Base-by-base conservation (phyloP, 2,888 invertebrate species). In the Leptarthrus brevirostris region DNA sequence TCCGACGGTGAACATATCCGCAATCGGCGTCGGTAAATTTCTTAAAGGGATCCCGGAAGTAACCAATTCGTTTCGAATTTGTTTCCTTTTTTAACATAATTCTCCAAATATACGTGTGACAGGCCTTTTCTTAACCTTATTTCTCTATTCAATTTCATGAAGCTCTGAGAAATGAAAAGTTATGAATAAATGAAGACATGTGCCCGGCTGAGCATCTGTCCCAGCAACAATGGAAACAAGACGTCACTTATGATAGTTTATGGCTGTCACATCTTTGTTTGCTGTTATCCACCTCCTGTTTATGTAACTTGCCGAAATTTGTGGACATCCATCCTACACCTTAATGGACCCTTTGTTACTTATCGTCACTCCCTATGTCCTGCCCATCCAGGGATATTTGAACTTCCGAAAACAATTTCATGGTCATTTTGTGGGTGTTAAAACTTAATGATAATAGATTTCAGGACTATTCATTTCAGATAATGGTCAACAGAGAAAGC, bases 381-480 rank as follows among this genome's bases (percentile, higher is more conserved):
- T 49, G 75, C 72, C 72, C 72, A 54, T 72, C 74, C 73, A 74
- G 69, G 70, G 72, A 16, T 74, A 70, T 40, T 64, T 47, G 71
- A 75, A 81, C 82, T 82, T 82, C 84, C 82, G 84, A 80, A 81
- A 80, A 78, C 79, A 80, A 84, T 83, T 84, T 82, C 82, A 84
- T 80, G 82, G 81, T 81, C 81, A 82, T 82, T 83, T 81, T 82
- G 81, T 81, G 82, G 83, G 82, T 81, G 82, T 82, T 78, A 74
- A 80, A 82, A 73, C 44, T n/a, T 58, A 34, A 58, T 58, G 36
- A 36, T 58, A 36, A 58, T 58, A 58, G 34, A 36, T 20, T n/a
- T 26, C 24, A n/a, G 36, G 5, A 18, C 5, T 40, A 36, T 58
- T 14, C 16, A 36, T 22, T 34, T 30, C 36, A 20, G 58, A 58